phyloP scores from a whole-genome alignment of 2,113 vertebrate species.

The Puffinus mauretanicus region DNA sequence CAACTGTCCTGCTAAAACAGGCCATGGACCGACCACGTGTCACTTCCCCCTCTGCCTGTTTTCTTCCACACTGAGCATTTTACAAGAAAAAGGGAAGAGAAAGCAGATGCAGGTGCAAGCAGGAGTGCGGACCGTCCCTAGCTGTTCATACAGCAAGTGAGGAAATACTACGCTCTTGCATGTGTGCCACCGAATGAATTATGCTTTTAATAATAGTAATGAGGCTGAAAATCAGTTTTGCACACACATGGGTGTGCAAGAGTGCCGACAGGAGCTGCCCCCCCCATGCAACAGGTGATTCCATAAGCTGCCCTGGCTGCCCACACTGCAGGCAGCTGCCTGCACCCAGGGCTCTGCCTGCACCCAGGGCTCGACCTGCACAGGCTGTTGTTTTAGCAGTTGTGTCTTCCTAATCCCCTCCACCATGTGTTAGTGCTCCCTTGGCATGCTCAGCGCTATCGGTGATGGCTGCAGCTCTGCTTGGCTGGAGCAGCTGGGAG shows the following conservation, averaged over 20 bases:
- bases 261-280: background rate
- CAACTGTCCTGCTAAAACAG: background rate
- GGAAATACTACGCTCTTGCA: background rate
- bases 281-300: conserved; percentile 41
- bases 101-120: background rate
- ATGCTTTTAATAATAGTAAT: background rate
- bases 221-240: conserved; percentile 15
- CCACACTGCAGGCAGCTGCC: conserved; percentile 47
- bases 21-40: rapidly evolving
- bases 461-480: background rate
- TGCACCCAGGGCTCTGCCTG: conserved; percentile 43
- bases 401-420: conserved; percentile 38
- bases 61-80: background rate
- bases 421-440: background rate
- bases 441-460: background rate
- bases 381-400: conserved; percentile 15
- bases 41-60: background rate
- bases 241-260: background rate
- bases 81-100: background rate
- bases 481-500: background rate
- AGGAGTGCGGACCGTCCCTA: background rate
- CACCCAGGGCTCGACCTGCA: background rate
- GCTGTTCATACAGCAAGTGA: background rate
- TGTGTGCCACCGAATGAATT: background rate
- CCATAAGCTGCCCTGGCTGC: conserved; percentile 3